Percentiles rank a stretch among this genome's conserved stretches.
These are phyloP conservation scores for Spea bombifrons DNA, from an alignment of 2,113 vertebrate species.

Conservation along the genomic window DNA sequence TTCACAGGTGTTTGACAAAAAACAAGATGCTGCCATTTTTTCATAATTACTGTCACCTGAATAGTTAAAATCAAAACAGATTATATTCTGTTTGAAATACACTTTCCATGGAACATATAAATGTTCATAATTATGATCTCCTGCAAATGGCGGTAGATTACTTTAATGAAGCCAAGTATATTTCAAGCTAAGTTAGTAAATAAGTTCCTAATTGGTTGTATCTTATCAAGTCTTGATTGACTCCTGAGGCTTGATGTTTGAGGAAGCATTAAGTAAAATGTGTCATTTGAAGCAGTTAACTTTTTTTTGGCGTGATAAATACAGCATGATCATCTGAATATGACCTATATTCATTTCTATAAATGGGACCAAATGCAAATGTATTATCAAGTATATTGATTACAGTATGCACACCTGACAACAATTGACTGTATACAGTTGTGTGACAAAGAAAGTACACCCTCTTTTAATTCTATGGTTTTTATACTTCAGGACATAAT, in stretches of 20 bases:
- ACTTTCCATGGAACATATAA: conserved; percentile 3
- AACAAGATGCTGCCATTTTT: conserved; percentile 29
- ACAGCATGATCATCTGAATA: too few species aligned
- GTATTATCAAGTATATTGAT: too few species aligned
- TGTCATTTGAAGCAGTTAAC: too few species aligned
- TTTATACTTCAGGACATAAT: too few species aligned
- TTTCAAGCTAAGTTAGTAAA: conserved; percentile 20
- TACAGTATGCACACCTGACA: too few species aligned
- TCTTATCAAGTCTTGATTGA: neutral
- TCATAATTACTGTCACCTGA: conserved; percentile 43
- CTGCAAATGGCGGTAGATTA: conserved; percentile 15
- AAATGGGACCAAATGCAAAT: too few species aligned
- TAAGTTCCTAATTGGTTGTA: conserved; percentile 10
- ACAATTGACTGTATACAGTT: too few species aligned
- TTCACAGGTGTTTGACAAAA: conserved; percentile 35
- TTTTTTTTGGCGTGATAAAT: too few species aligned
- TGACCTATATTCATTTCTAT: too few species aligned
- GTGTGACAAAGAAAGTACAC: too few species aligned
- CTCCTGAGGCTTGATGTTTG: neutral
- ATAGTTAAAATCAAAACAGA: conserved; percentile 30
- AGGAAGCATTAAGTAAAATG: too few species aligned
- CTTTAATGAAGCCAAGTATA: conserved; percentile 8
- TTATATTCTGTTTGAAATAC: conserved; percentile 19
- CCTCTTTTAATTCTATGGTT: too few species aligned
- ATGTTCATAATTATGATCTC: conserved; percentile 29